These are phyloP conservation scores for Heteromyza rotundicornis DNA, from an alignment of 2,888 invertebrate genomes.

Conservation along the genomic window DNA sequence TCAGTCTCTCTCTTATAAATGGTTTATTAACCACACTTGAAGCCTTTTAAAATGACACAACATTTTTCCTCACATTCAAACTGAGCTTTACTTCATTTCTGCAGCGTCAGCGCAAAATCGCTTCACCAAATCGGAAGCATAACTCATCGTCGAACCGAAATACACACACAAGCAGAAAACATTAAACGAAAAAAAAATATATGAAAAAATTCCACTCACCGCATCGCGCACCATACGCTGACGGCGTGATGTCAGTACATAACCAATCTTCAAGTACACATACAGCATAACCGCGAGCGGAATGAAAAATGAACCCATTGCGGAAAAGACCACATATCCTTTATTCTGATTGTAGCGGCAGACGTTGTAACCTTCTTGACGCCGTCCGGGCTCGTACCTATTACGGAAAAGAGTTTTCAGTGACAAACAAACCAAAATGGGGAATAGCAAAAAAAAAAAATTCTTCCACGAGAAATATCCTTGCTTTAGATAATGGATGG, in stretches of 20 bases:
- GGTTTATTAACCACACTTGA: no score
- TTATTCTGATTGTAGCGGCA: slow-evolving; percentile 92
- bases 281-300: slow-evolving; percentile 95
- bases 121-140: no score
- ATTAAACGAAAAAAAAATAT: no score
- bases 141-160: no score
- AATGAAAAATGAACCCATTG: slow-evolving; percentile 94
- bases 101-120: no score
- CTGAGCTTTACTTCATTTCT: no score
- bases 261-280: slow-evolving; percentile 90
- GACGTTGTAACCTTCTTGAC: slow-evolving; percentile 66
- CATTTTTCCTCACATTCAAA: no score
- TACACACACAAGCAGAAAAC: no score
- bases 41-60: no score
- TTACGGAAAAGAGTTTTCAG: slow-evolving; percentile 5
- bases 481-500: not conserved
- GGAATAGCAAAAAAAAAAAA: slow-evolving; percentile 8
- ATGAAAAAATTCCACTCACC: no score
- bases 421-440: not conserved
- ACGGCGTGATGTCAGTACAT: slow-evolving; percentile 80
- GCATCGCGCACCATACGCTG: slow-evolving; percentile 72
- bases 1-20: no score
- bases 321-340: slow-evolving; percentile 93
- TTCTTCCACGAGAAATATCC: no score
- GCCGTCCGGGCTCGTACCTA: slow-evolving; percentile 77